Base-by-base conservation (phyloP, 2,888 invertebrate genomes). In the Unio delphinus region DNA sequence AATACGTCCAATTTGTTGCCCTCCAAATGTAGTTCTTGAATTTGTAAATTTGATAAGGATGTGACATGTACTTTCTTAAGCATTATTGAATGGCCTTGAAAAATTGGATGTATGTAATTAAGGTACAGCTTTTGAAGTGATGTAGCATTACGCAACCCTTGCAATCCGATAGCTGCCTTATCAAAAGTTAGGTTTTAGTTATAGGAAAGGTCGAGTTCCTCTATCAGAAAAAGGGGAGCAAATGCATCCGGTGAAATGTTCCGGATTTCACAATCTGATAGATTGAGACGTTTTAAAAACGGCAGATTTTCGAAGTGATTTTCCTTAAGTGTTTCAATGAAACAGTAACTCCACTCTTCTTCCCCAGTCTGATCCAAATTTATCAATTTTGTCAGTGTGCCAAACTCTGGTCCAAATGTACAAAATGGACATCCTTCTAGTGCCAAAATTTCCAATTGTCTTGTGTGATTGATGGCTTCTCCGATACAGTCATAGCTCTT, bases 161-260 rank as follows among this genome's bases (percentile, higher is more conserved):
- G 34, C 34, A 68, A 58, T 57, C 68, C 65, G 23, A 68, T 72
- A 6, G 23, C 7, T n/a, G 68, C 61, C 30, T 56, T 65, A 55
- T 65, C 62, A 55, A 72, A 68, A 26, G 64, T 57, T n/a, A 72
- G 55, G 6, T 62, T 26, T 20, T 45, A 26, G 55, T 72, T 72
- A 34, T 60, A 55, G 15, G 72, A 72, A 26, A 72, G 26, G 63
- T 72, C 68, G n/a, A 72, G 62, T 0, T 7, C 23, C 5, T n/a
- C 59, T 23, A 72, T 45, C 23, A 56, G 26, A 23, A 58, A 34
- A 6, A 72, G n/a, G 11, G 45, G 45, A 45, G 45, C 45, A 11
- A 45, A 45, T 45, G 45, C 45, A 11, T 45, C 3, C 11, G 11
- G 11, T 15, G 45, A 8, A 45, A 45, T 45, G 11, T 1, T 3